phyloP scores from a whole-genome alignment of 2,888 invertebrate species.

The Leptopterna dolabrata region DNA sequence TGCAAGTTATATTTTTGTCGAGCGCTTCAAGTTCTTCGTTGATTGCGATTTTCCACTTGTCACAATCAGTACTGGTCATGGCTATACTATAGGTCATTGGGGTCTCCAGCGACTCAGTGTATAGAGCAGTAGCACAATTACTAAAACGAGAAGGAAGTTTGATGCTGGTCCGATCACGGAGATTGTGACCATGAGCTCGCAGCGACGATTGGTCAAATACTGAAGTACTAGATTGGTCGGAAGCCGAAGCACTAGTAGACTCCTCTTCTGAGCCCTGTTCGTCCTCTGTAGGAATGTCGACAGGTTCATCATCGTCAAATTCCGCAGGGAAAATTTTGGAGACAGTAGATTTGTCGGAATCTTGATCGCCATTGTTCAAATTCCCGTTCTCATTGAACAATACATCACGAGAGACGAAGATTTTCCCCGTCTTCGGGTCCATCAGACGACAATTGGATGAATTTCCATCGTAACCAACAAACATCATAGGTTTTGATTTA shows the following conservation, averaged over 20 bases:
- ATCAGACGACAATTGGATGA: not conserved
- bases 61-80: not conserved
- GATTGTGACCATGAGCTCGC: too few relatives aligned
- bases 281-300: too few relatives aligned
- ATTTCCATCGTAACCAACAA: constrained; percentile 6
- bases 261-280: not conserved
- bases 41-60: constrained; percentile 39
- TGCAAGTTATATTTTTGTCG: constrained; percentile 34
- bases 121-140: too few relatives aligned
- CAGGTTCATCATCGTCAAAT: not conserved
- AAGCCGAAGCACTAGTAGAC: not conserved
- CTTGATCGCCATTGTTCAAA: not conserved
- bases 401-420: not conserved
- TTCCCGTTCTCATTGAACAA: not conserved
- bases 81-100: not conserved
- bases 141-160: too few relatives aligned
- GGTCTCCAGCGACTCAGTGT: too few relatives aligned
- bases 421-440: not conserved
- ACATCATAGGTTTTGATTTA: constrained; percentile 6
- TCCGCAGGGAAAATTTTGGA: not conserved
- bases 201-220: too few relatives aligned
- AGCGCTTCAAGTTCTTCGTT: constrained; percentile 32
- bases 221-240: too few relatives aligned
- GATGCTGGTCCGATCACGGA: too few relatives aligned
- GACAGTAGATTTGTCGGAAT: not conserved